Evolutionary conservation across 2,113 vertebrate genomes (phyloP).

Genomic region (Hemichromis elongatus): DNA sequence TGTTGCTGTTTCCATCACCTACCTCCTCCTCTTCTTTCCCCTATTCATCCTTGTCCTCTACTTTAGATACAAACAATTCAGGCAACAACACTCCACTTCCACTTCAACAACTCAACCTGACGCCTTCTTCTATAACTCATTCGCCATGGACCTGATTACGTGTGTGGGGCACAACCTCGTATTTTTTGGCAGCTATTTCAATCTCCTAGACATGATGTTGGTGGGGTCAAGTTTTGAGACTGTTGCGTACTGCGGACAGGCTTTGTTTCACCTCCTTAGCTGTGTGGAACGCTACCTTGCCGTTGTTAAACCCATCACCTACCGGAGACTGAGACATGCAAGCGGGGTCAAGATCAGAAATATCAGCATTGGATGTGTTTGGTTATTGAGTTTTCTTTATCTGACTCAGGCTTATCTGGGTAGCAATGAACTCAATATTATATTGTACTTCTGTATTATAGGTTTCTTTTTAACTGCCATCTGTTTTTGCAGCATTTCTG

Average conservation of each 20-base stretch:
- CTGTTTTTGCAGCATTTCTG: background rate
- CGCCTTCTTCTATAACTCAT: background rate
- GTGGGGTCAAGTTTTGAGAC: background rate
- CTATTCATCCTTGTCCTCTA: background rate
- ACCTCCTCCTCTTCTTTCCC: background rate
- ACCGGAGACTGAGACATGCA: background rate
- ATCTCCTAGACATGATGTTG: no score
- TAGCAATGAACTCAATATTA: background rate
- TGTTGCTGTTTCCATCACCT: background rate
- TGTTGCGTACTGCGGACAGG: background rate
- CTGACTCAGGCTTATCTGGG: background rate
- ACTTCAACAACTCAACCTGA: background rate
- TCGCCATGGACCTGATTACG: background rate
- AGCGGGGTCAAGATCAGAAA: background rate
- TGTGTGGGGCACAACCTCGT: background rate
- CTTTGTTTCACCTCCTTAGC: background rate
- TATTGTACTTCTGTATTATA: background rate
- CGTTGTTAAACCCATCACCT: background rate
- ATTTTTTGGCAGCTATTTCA: background rate
- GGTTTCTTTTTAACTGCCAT: background rate
- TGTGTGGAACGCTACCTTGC: conserved; percentile 23
- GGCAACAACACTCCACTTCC: background rate
- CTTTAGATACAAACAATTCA: background rate
- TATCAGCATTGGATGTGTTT: background rate
- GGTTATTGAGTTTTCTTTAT: background rate